Evolutionary conservation across 1,140 invertebrate genomes (phyloP).

Genomic region (Antheraea pernyi): DNA sequence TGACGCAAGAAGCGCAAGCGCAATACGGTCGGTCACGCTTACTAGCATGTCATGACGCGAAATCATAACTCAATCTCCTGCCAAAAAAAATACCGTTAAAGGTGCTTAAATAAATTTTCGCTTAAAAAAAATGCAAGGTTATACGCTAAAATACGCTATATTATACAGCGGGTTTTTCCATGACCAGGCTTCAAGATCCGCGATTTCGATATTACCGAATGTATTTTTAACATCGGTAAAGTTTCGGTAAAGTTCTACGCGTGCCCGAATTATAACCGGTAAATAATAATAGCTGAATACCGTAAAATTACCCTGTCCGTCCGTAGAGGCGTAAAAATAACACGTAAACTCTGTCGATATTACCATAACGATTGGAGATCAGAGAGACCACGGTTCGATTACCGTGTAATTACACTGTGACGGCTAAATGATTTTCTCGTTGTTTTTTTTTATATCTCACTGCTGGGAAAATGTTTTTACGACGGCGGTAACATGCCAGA

Average conservation of each 20-base stretch:
- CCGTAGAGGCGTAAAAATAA: not conserved
- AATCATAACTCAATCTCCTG: too few relatives aligned
- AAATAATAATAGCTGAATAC: not conserved
- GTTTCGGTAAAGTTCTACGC: not conserved
- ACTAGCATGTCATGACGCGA: too few relatives aligned
- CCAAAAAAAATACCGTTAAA: too few relatives aligned
- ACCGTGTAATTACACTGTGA: not conserved
- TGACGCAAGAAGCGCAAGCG: too few relatives aligned
- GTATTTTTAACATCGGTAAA: not conserved
- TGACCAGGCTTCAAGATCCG: too few relatives aligned
- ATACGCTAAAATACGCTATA: too few relatives aligned
- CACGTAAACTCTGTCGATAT: not conserved
- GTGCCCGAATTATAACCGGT: not conserved
- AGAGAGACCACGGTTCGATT: not conserved
- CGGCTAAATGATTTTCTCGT: not conserved
- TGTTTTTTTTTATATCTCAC: not conserved
- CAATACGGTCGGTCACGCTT: too few relatives aligned
- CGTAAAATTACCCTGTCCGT: constrained; percentile 2
- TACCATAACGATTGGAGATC: not conserved
- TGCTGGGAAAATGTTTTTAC: too few relatives aligned
- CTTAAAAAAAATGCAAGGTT: too few relatives aligned
- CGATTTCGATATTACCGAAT: not conserved
- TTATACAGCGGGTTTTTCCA: too few relatives aligned
- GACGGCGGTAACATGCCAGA: too few relatives aligned
- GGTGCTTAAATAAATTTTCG: too few relatives aligned